Evolutionary conservation across 1,140 invertebrate genomes (phyloP).

Genomic region (Rhizoglyphus robini): DNA sequence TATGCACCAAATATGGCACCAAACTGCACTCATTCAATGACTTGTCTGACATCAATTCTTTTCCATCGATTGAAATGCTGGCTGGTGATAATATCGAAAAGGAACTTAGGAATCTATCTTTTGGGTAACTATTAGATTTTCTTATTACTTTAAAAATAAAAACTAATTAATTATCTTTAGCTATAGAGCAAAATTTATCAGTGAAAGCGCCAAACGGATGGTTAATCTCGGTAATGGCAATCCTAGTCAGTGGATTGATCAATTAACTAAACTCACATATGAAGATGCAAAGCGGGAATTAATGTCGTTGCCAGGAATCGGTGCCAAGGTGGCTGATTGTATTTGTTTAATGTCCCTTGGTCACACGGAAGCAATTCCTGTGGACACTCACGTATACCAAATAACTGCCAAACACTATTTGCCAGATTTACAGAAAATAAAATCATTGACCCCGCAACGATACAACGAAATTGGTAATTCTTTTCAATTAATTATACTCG

Average conservation of each 20-base stretch:
- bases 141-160: neutral
- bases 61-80: slow-evolving; percentile 58
- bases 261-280: slow-evolving; percentile 52
- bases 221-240: slow-evolving; percentile 44
- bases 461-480: slow-evolving; percentile 63
- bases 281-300: slow-evolving; percentile 54
- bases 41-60: slow-evolving; percentile 50
- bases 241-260: slow-evolving; percentile 48
- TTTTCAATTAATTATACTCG: neutral
- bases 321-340: slow-evolving; percentile 77
- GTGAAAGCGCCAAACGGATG: slow-evolving; percentile 53
- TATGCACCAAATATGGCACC: slow-evolving; percentile 65
- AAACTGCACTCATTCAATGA: slow-evolving; percentile 29
- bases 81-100: slow-evolving; percentile 46
- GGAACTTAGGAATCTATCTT: slow-evolving; percentile 58
- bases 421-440: slow-evolving; percentile 45
- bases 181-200: slow-evolving; percentile 75
- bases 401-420: slow-evolving; percentile 67
- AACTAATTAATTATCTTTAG: neutral
- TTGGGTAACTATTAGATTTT: slow-evolving; percentile 43
- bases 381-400: slow-evolving; percentile 93
- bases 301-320: slow-evolving; percentile 65
- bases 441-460: slow-evolving; percentile 59
- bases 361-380: slow-evolving; percentile 72
- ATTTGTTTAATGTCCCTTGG: slow-evolving; percentile 91